Base-by-base conservation (phyloP, 1,140 invertebrate species). In the Wiebesia pumilae region DNA sequence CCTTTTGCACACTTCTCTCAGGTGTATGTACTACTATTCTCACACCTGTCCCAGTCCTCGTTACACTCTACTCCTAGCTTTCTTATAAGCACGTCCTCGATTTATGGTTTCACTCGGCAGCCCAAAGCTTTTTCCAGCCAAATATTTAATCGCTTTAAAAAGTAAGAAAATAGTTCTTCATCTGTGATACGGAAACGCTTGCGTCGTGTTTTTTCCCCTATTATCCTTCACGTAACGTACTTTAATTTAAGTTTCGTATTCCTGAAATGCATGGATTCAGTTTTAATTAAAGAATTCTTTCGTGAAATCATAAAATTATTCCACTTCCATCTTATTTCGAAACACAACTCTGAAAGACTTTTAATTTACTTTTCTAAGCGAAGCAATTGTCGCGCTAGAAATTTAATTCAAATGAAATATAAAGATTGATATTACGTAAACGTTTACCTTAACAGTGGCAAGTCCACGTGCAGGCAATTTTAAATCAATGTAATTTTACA, bases 1-100 rank as follows among this genome's bases (percentile, higher is more conserved):
- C 47, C 82, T 65, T 62, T 77, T 79, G 30, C 62, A 24, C 16
- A 51, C 40, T n/a, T 21, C 16, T 35, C 69, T 73, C 69, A 40
- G 43, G 51, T 35, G 78, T 51, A 16, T 43, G 35, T 81, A 81
- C 51, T n/a, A 12, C 7, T 47, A 67, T 71, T 80, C 77, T 77
- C 80, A 65, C 85, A 78, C 79, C 85, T 86, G 79, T 81, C 79
- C n/a, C 65, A 35, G 51, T 10, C 27, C n/a, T n/a, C 69, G 38
- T 86, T 86, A 65, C 84, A 54, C 33, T 73, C 27, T 81, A 40
- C 69, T 19, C 14, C 14, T 35, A 40, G 35, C 35, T 14, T 40
- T 73, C 40, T 40, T 33, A 30, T 27, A 30, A 73, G 21, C 38
- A 24, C 24, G 71, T n/a, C 24, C 38, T n/a, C 38, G 3, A 6